Evolutionary conservation across 2,113 vertebrate species (phyloP).

Genomic region (Tympanuchus pallidicinctus): DNA sequence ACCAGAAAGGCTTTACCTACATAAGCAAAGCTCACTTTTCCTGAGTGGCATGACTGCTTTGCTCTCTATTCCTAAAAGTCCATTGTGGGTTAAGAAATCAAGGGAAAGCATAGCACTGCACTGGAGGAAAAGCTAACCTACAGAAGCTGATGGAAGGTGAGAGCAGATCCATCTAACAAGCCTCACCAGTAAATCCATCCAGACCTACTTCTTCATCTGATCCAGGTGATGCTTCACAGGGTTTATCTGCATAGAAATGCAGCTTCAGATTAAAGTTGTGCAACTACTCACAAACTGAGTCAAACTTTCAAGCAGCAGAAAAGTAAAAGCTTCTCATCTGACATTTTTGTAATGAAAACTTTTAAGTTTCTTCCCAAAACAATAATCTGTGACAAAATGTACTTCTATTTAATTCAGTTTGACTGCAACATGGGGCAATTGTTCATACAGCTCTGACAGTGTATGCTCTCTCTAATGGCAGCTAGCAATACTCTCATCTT

Average conservation of each 20-base stretch:
- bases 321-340: background rate
- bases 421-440: background rate
- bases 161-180: background rate
- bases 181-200: slow-evolving; percentile 14
- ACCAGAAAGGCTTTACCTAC: background rate
- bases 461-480: background rate
- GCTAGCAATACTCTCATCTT: background rate
- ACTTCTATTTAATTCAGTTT: background rate
- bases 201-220: background rate
- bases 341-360: background rate
- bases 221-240: background rate
- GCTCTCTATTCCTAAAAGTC: background rate
- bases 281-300: background rate
- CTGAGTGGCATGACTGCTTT: background rate
- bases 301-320: background rate
- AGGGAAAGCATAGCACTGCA: background rate
- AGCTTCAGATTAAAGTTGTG: background rate
- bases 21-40: background rate
- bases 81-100: accelerated
- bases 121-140: background rate
- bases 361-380: background rate
- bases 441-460: background rate
- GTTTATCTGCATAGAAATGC: slow-evolving; percentile 35
- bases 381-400: background rate
- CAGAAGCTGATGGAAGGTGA: background rate